Base-by-base conservation (phyloP, 1,140 invertebrate species). In the Pseudomyrmex flavicornis region DNA sequence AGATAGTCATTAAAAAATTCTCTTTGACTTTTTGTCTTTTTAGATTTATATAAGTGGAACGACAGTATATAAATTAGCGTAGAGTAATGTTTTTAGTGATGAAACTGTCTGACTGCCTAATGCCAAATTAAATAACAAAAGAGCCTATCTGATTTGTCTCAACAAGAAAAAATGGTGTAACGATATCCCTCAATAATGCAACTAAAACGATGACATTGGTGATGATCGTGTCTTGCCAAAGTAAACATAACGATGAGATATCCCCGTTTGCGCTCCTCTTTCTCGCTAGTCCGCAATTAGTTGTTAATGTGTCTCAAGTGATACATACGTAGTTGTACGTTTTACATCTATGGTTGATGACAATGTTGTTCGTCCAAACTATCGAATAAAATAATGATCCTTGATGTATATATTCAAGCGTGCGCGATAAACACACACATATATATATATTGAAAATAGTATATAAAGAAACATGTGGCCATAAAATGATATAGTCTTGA, bases 41-140 rank as follows among this genome's bases (percentile, higher is more conserved):
- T 79, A 54, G 15, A 85, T 70, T 17, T 61, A 52, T 52, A 62
- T 68, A 69, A 79, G 69, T 44, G 26, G 12, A 69, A n/a, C 46
- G 5, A 52, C 46, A 66, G n/a, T 54, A 56, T 77, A 56, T 77
- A 76, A 9, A 84, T 22, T 72, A 46, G 35, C 5, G 35, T 83
- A 66, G 52, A 82, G 56, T 62, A 74, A 56, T 86, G 68, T 89
- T 89, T 73, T 22, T 61, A 82, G 89, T 83, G 83, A 87, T 76
- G n/a, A 89, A 85, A 50, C 13, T 48, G 88, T 91, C 82, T 83
- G 92, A 94, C 92, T 94, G 93, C 91, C 92, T 93, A 92, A 93
- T 93, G 93, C 93, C 93, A 94, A 93, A 93, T 91, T 92, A 73
- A 90, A 63, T 75, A 83, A 65, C 74, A 35, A 66, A 62, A 74